Base-by-base conservation (phyloP, 2,888 invertebrate genomes). In the Acleris laterana region DNA sequence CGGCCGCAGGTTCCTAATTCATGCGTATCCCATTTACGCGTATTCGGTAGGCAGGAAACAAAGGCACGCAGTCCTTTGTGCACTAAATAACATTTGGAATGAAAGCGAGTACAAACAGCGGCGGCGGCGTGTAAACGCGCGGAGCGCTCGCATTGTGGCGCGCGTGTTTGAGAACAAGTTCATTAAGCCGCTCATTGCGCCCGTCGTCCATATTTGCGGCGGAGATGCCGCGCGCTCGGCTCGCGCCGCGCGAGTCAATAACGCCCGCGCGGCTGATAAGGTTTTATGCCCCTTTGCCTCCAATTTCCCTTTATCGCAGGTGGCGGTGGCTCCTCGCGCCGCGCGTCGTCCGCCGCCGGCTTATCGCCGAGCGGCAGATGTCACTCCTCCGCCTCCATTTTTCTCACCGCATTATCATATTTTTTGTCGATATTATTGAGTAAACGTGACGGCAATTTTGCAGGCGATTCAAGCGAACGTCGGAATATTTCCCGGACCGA, bases 91-190 rank as follows among this genome's bases (percentile, higher is more conserved):
- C 66, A 62, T 66, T 66, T 52, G 56, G 38, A 66, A 61, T 62
- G 62, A 66, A 56, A 62, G 55, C 61, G 51, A 62, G 57, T 61
- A 57, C 66, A 62, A 66, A 66, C 44, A 66, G 50, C 57, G 17
- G 38, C 51, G 61, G 50, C 57, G 17, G 38, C 51, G 61, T 28
- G 46, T 46, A 62, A 57, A 52, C 57, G 44, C 49, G 44, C 49
- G 19, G 48, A n/a, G 48, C 22, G 62, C 48, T 38, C 48, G 46
- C 50, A 4, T 38, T 13, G 38, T 13, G 38, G 48, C 17, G 64
- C n/a, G 44, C 46, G 44, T 68, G 63, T 68, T 68, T 68, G 68
- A 38, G 68, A 63, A 68, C 68, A 68, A 60, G 62, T 63, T 68
- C 68, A 68, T 68, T 68, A 68, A 25, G 61, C 42, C 25, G 42